Evolutionary conservation across 2,797 vertebrate species (phyloP), one percentile per base, ranked within the genome.

Genomic region (Enteromius argenteus): DNA sequence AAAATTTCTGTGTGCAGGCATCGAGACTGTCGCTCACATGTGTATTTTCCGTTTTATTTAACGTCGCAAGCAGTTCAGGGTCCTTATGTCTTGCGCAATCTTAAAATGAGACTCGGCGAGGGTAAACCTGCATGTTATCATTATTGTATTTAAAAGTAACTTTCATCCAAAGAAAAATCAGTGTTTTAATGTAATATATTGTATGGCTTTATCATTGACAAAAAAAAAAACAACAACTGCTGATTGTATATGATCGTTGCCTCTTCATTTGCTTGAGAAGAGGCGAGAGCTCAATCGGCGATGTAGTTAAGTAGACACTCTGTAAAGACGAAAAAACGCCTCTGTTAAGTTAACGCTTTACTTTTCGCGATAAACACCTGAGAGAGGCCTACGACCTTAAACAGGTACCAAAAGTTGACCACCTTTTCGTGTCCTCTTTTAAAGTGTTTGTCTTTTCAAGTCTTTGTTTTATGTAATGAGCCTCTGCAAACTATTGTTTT

Each of bases 381-480:
- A 56, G 32, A 44, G 82, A 81, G 64, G 72, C 79, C 49, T 78
- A 9, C 27, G 68, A 69, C 75, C 73, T 75, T 60, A 78, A 71
- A 83, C 71, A 11, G 83, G 83, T 84, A 72, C 79, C 73, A 84
- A 77, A 80, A 73, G 73, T 81, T 77, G 32, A 30, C 44, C 69
- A 68, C 83, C 72, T 84, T 64, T 14, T 64, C n/a, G 58, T 83
- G 17, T 84, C 39, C 78, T 71, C 58, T 60, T 64, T 80, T 79
- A 81, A 73, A 69, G 35, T n/a, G 74, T 62, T 85, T 85, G 79
- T 84, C 78, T 83, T 83, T 77, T 85, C 67, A 69, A 79, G 79
- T 84, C 81, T 88, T 67, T 66, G 56, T 88, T 88, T 68, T 88
- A 75, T 82, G 74, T 84, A 80, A 73, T 60, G 79, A 87, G 83